Evolutionary conservation across 1,140 invertebrate genomes (phyloP).

Genomic region (honey bee (Apis mellifera)): Amel_HAv3.1 CM009939.2:6576001-6576500

Average conservation of each 20-base stretch:
- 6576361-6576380: constrained; percentile 71
- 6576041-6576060: constrained; percentile 50
- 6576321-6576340: constrained; percentile 75
- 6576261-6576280: constrained; percentile 56
- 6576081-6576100: constrained; percentile 75
- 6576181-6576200: constrained; percentile 48
- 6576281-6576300: constrained; percentile 75
- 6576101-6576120: constrained; percentile 66
- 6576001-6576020: constrained; percentile 78
- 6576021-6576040: constrained; percentile 58
- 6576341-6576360: constrained; percentile 65
- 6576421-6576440: constrained; percentile 75
- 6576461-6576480: constrained; percentile 73
- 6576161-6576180: constrained; percentile 49
- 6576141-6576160: constrained; percentile 50
- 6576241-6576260: constrained; percentile 40
- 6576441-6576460: constrained; percentile 75
- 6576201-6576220: constrained; percentile 35
- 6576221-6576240: constrained; percentile 39
- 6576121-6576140: constrained; percentile 65
- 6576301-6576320: constrained; percentile 77
- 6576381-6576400: constrained; percentile 73
- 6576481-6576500: constrained; percentile 82
- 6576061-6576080: constrained; percentile 70
- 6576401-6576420: constrained; percentile 69